A percentile compares a stretch with the other conserved stretches of the same genome.
phyloP scores from a whole-genome alignment of 2,797 vertebrate genomes.

The Apogon hyalosoma region DNA sequence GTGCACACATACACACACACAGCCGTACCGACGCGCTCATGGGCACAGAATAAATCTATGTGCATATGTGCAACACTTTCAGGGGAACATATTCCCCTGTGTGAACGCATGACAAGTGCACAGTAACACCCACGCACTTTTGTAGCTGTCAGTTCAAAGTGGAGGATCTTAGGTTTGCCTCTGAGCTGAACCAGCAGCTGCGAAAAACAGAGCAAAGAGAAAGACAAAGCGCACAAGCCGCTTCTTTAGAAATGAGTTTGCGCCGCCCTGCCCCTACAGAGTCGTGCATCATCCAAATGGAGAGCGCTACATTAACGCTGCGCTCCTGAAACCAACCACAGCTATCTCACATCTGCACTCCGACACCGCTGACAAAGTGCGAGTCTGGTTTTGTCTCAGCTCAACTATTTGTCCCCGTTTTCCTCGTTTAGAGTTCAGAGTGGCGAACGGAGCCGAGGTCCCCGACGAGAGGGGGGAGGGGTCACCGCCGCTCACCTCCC shows the following conservation, averaged over 20 bases:
- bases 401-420: constrained; percentile 32
- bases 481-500: constrained; percentile 70
- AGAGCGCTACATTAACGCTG: constrained; percentile 40
- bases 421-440: constrained; percentile 53
- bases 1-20: constrained; percentile 22
- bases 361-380: constrained; percentile 43
- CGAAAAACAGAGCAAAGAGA: constrained; percentile 1
- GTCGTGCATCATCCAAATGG: constrained; percentile 56
- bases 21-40: neutral
- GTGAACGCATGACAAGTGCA: constrained; percentile 15
- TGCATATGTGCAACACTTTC: neutral
- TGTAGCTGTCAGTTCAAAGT: constrained; percentile 48
- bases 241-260: constrained; percentile 50
- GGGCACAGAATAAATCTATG: neutral
- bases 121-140: neutral
- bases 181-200: constrained; percentile 49
- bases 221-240: neutral
- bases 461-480: constrained; percentile 35
- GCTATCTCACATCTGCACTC: constrained; percentile 46
- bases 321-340: constrained; percentile 49
- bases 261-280: constrained; percentile 51
- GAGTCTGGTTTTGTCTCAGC: constrained; percentile 25
- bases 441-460: constrained; percentile 48
- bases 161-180: constrained; percentile 37
- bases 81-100: constrained; percentile 29